Evolutionary conservation across 2,888 invertebrate species (phyloP).

Genomic region (Automeris io): DNA sequence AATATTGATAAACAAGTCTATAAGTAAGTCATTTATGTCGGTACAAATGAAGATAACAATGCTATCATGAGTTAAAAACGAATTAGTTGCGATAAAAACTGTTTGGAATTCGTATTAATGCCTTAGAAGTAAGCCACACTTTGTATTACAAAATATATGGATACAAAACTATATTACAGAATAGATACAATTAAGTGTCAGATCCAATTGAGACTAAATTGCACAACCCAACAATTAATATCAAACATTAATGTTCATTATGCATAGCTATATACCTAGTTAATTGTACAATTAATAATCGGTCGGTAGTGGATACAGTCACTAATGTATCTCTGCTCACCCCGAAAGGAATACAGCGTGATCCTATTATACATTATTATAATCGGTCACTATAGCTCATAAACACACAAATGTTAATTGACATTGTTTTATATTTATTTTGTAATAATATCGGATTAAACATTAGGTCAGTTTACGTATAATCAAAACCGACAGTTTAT

Average conservation of each 20-base stretch:
- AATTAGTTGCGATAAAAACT: neutral
- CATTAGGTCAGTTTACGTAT: no score
- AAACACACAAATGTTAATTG: slow-evolving; percentile 22
- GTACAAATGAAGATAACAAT: neutral
- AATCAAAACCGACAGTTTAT: no score
- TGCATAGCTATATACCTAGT: slow-evolving; percentile 13
- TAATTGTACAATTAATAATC: no score
- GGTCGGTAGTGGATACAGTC: no score
- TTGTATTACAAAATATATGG: slow-evolving; percentile 41
- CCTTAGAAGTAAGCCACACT: slow-evolving; percentile 36
- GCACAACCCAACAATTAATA: slow-evolving; percentile 48
- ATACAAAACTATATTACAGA: slow-evolving; percentile 23
- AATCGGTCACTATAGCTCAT: slow-evolving; percentile 14
- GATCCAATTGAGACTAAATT: slow-evolving; percentile 38
- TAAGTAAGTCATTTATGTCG: neutral
- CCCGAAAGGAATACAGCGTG: no score
- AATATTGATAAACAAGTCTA: neutral
- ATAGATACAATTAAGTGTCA: slow-evolving; percentile 34
- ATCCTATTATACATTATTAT: no score
- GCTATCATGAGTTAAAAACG: neutral
- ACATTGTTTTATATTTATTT: no score
- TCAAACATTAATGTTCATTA: slow-evolving; percentile 20
- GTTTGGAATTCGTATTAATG: slow-evolving; percentile 8
- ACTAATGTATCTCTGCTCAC: no score
- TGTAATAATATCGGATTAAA: no score